phyloP scores from a whole-genome alignment of 2,888 invertebrate species.

The Apotomis capreana region DNA sequence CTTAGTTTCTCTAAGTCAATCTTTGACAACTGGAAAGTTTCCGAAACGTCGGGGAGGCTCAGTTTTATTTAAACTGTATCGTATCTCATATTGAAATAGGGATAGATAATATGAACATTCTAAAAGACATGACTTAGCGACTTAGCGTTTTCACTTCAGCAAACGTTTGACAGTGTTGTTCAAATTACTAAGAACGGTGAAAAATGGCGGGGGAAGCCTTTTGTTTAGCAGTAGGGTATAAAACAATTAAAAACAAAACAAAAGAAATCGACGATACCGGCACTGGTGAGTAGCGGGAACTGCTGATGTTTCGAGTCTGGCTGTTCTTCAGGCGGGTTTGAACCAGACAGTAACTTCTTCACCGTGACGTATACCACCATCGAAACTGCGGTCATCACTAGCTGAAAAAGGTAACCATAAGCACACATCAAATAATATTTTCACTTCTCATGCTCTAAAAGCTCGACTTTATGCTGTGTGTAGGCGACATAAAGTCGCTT shows the following conservation, averaged over 20 bases:
- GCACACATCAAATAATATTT: conserved; percentile 14
- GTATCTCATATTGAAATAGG: too few relatives aligned
- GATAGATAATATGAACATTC: too few relatives aligned
- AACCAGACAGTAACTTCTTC: conserved; percentile 57
- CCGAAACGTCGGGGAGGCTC: too few relatives aligned
- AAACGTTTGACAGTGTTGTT: neutral
- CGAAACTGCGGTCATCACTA: conserved; percentile 63
- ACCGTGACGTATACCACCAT: conserved; percentile 61
- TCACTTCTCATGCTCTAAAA: too few relatives aligned
- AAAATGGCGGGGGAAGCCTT: neutral
- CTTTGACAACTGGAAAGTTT: too few relatives aligned
- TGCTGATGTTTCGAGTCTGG: conserved; percentile 66
- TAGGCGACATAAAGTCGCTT: too few relatives aligned
- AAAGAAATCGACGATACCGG: conserved; percentile 57
- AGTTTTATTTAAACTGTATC: too few relatives aligned
- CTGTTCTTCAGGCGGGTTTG: conserved; percentile 45
- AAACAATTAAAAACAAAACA: neutral
- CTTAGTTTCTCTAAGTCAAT: too few relatives aligned
- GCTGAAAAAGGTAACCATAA: conserved; percentile 53
- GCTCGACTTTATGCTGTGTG: too few relatives aligned
- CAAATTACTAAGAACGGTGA: neutral
- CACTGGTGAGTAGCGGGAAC: conserved; percentile 68
- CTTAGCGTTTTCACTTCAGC: neutral
- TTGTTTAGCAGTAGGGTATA: neutral
- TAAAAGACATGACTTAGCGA: too few relatives aligned